phyloP scores from a whole-genome alignment of 2,113 vertebrate species.

The Larimichthys crocea region DNA sequence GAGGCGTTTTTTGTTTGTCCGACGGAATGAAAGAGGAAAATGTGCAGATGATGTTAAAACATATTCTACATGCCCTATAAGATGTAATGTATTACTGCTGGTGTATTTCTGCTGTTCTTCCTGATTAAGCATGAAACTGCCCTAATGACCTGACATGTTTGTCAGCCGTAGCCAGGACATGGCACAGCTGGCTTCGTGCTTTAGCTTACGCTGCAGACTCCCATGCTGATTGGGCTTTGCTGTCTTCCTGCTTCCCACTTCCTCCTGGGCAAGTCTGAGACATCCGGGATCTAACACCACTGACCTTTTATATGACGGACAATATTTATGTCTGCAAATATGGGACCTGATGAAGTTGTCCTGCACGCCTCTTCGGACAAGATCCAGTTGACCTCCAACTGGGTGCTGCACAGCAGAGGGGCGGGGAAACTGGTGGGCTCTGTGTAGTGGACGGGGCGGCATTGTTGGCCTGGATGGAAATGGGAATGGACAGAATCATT shows the following conservation, averaged over 20 bases:
- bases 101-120: slow-evolving; percentile 24
- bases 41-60: not conserved
- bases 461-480: slow-evolving; percentile 32
- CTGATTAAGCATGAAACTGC: slow-evolving; percentile 53
- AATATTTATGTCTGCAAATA: not conserved
- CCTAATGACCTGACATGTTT: slow-evolving; percentile 61
- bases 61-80: not conserved
- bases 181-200: slow-evolving; percentile 50
- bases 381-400: not conserved
- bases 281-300: not conserved
- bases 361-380: not conserved
- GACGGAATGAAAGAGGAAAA: not conserved
- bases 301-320: slow-evolving; percentile 24
- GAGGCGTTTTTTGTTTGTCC: not conserved
- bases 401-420: not conserved
- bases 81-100: not conserved
- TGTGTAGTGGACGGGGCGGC: not conserved
- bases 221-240: slow-evolving; percentile 36
- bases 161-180: slow-evolving; percentile 38
- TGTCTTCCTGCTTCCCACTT: slow-evolving; percentile 27
- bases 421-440: not conserved
- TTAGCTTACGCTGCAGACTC: slow-evolving; percentile 57
- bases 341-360: not conserved
- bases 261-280: slow-evolving; percentile 6
- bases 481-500: slow-evolving; percentile 66